phyloP scores from a whole-genome alignment of 2,797 vertebrate genomes.

The Tarsius wallacei region DNA sequence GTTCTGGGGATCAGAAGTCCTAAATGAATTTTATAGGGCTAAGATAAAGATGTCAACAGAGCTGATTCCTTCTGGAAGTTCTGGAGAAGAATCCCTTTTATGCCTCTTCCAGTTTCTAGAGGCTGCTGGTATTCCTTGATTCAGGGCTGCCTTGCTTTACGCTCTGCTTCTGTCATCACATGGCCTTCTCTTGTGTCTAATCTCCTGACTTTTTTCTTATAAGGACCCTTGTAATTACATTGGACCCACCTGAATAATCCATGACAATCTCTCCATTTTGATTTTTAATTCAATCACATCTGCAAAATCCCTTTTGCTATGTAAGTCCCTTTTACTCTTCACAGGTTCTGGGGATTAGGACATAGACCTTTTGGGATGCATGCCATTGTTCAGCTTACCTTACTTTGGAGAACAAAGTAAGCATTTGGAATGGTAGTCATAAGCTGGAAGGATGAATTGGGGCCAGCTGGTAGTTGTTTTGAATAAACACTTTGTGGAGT shows the following conservation, averaged over 20 bases:
- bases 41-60: conserved; percentile 37
- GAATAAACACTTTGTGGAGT: conserved; percentile 46
- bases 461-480: not conserved
- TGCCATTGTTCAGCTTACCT: conserved; percentile 1
- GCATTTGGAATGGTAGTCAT: conserved; percentile 7
- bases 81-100: not conserved
- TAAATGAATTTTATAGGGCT: not conserved
- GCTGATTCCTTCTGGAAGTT: not conserved
- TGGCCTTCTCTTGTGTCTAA: conserved; percentile 27
- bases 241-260: not conserved
- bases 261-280: conserved; percentile 5
- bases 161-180: not conserved
- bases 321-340: conserved; percentile 20
- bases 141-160: not conserved
- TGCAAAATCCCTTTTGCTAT: conserved; percentile 19
- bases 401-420: conserved; percentile 1
- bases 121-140: not conserved
- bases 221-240: conserved; percentile 36
- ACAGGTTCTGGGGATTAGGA: conserved; percentile 4
- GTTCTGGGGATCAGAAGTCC: conserved; percentile 20
- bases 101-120: conserved; percentile 37
- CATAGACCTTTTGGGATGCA: not conserved
- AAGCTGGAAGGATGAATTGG: conserved; percentile 29
- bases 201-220: not conserved
- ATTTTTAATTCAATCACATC: conserved; percentile 36